Conservation (phyloP, 2,113 vertebrate species). For the human region GRCh38 chr2:84888501-84889000, state of each 20-base stretch:
- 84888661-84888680: not conserved
- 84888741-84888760: not conserved
- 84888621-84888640: not conserved
- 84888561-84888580: not conserved
- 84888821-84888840: not conserved
- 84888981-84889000: not conserved
- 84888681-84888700: not conserved
- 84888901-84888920: not conserved
- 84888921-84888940: not conserved
- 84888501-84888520: not conserved
- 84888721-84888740: not conserved
- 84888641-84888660: not conserved
- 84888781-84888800: not conserved
- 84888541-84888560: not conserved
- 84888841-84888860: not conserved
- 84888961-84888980: not conserved
- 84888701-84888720: not conserved
- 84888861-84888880: rapidly evolving
- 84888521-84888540: not conserved
- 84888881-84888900: not conserved
- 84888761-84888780: not conserved
- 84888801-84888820: not conserved
- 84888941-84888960: not conserved
- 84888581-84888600: not conserved
- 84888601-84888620: not conserved